Evolutionary conservation across 1,140 invertebrate species (phyloP).

Genomic region (Drosophila kepulauana): DNA sequence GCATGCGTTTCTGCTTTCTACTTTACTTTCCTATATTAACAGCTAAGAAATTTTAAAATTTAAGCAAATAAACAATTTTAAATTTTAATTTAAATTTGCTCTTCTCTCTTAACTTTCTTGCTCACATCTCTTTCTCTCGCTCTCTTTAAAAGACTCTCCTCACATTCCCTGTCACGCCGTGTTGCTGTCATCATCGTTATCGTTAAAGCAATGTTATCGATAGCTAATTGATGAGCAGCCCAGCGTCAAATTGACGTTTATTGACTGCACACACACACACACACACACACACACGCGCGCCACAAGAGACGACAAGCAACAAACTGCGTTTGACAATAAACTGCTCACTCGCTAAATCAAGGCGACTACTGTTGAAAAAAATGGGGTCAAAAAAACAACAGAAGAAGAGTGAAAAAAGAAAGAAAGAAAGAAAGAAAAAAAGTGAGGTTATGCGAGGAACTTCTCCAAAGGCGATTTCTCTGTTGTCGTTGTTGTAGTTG

Average conservation of each 20-base stretch:
- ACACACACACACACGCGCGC: not conserved
- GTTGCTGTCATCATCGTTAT: not conserved
- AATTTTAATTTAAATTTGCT: too few species aligned
- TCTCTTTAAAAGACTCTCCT: too few species aligned
- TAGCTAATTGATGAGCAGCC: conserved; percentile 16
- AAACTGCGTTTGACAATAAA: conserved; percentile 24
- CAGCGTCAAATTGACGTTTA: conserved; percentile 40
- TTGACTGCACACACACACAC: conserved; percentile 21
- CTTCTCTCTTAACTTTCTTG: not conserved
- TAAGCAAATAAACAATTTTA: too few species aligned
- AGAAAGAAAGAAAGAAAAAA: not conserved
- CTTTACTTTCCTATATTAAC: too few species aligned
- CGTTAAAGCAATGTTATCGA: conserved; percentile 12
- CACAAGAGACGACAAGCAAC: not conserved
- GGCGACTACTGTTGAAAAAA: conserved; percentile 12
- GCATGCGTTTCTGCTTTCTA: too few species aligned
- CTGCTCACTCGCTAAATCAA: conserved; percentile 25
- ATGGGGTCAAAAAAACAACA: not conserved
- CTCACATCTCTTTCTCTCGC: not conserved
- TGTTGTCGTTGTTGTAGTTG: conserved; percentile 15
- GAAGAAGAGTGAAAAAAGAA: not conserved
- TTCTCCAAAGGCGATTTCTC: conserved; percentile 10
- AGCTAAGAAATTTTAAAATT: too few species aligned
- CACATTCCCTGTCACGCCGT: too few species aligned
- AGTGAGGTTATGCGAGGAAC: conserved; percentile 29